These are phyloP conservation scores for Hylomyscus alleni DNA, from an alignment of 2,797 vertebrate species.

Conservation along the genomic window DNA sequence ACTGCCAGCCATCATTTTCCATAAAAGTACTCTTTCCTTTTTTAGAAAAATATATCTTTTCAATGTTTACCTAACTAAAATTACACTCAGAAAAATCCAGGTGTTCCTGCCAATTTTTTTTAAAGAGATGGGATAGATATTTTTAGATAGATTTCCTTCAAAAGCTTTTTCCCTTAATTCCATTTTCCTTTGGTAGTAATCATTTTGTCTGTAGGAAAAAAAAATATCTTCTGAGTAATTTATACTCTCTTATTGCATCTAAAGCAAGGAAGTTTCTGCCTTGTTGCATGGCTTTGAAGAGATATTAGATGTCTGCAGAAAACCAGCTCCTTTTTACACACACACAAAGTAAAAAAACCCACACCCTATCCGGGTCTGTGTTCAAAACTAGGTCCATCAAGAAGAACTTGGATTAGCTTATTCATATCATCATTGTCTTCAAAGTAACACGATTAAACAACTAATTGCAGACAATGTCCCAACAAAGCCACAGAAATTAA, in stretches of 20 bases:
- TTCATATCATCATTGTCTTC: constrained; percentile 6
- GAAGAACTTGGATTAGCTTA: background rate
- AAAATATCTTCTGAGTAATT: constrained; percentile 15
- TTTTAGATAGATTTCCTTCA: constrained; percentile 74
- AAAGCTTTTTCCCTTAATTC: background rate
- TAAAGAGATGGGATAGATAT: constrained; percentile 62
- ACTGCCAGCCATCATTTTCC: constrained; percentile 56
- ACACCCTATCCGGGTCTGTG: background rate
- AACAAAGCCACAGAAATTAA: constrained; percentile 16
- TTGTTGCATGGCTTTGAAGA: background rate
- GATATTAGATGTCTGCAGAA: background rate
- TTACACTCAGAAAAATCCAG: constrained; percentile 79
- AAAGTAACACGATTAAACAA: constrained; percentile 4
- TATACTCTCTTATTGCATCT: background rate
- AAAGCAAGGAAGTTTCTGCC: background rate
- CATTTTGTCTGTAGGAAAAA: constrained; percentile 38
- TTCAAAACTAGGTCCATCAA: background rate
- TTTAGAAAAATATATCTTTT: constrained; percentile 73
- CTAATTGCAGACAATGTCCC: background rate
- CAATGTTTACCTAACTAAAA: constrained; percentile 79
- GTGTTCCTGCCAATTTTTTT: constrained; percentile 69
- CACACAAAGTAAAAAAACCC: too few species aligned
- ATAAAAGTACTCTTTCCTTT: constrained; percentile 52
- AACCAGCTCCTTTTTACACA: background rate
- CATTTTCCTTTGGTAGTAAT: constrained; percentile 55